Percentiles rank a stretch among this genome's conserved stretches.
Evolutionary conservation across 2,888 invertebrate species (phyloP).

Genomic region (Trachelus tabidus): DNA sequence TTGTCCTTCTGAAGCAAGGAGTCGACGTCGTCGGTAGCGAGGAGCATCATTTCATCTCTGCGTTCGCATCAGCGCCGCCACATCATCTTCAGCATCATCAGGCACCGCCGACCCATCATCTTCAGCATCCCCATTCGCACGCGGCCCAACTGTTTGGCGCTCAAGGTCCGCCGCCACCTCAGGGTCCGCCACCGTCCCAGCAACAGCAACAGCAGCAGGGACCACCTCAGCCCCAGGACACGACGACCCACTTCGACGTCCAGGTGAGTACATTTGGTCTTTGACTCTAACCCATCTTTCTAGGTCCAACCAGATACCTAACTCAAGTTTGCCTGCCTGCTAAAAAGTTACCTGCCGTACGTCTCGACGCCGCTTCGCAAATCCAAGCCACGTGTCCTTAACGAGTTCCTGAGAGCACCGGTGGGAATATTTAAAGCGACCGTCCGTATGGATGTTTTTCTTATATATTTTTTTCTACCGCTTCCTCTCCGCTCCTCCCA

Average conservation of each 20-base stretch:
- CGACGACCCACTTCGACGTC: conserved; percentile 61
- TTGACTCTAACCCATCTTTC: no score
- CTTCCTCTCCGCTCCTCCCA: no score
- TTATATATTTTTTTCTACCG: no score
- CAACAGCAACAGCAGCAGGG: conserved; percentile 63
- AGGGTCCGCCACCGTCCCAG: conserved; percentile 59
- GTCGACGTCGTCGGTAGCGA: conserved; percentile 62
- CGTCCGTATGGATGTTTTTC: not conserved
- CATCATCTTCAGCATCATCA: conserved; percentile 69
- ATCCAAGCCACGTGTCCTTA: not conserved
- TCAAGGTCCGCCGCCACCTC: conserved; percentile 60
- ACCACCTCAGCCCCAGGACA: conserved; percentile 60
- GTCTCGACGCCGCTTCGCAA: no score
- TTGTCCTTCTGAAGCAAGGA: conserved; percentile 69
- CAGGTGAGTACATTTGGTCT: conserved; percentile 48
- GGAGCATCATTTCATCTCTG: conserved; percentile 64
- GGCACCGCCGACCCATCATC: conserved; percentile 67
- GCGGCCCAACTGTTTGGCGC: conserved; percentile 67
- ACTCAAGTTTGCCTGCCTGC: no score
- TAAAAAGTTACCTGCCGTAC: no score
- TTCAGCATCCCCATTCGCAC: conserved; percentile 68
- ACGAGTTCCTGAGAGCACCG: not conserved
- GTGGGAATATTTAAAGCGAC: not conserved
- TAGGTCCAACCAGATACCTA: no score
- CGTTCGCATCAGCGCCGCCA: conserved; percentile 65